Percentiles rank a stretch among this genome's conserved stretches.
These are phyloP conservation scores for Glareola pratincola DNA, from an alignment of 2,113 vertebrate species.

Conservation along the genomic window DNA sequence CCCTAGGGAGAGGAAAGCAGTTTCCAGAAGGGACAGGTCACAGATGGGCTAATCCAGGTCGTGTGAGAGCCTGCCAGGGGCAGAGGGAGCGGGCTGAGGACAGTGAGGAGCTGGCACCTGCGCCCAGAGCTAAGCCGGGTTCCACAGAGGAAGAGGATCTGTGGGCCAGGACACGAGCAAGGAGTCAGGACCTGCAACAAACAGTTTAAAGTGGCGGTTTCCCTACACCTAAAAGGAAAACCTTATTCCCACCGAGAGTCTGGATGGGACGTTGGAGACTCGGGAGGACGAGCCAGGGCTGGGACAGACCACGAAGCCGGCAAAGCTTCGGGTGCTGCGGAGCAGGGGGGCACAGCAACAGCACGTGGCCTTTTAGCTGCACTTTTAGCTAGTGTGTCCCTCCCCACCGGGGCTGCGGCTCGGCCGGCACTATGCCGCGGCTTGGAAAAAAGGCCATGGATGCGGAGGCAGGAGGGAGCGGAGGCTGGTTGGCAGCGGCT, in stretches of 20 bases:
- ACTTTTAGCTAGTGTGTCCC: background rate
- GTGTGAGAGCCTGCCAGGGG: background rate
- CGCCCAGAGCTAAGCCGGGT: background rate
- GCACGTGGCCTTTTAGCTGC: fast-evolving
- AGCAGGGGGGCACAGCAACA: background rate
- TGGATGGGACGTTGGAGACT: background rate
- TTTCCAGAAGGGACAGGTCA: background rate
- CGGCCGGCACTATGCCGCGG: background rate
- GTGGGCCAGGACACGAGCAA: background rate
- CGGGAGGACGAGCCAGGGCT: background rate
- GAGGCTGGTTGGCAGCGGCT: background rate
- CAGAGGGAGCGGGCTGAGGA: background rate
- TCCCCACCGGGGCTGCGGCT: background rate
- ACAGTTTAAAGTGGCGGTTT: background rate
- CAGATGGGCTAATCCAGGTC: background rate
- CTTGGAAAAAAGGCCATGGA: background rate
- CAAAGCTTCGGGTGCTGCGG: background rate
- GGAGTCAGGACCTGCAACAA: background rate
- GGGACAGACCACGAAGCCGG: background rate
- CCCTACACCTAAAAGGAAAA: background rate
- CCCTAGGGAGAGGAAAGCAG: background rate
- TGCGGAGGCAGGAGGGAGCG: background rate
- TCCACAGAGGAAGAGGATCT: background rate
- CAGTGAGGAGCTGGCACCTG: background rate
- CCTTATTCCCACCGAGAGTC: background rate